Conservation (phyloP, 2,113 vertebrate species). For the Gambusia affinis region DNA sequence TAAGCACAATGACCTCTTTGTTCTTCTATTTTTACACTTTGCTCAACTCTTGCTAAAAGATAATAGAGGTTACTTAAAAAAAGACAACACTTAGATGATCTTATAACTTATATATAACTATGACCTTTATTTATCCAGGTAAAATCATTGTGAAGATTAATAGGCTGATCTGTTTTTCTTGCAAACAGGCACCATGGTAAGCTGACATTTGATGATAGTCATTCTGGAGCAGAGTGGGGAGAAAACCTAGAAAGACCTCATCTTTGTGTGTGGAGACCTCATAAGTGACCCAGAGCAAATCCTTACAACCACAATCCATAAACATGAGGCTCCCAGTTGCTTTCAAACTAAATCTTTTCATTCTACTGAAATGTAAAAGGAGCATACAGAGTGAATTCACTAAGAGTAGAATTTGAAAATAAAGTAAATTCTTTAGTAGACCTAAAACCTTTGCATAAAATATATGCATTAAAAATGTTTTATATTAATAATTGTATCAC, state of each 20-base stretch:
- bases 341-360: slow-evolving; percentile 25
- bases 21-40: neutral
- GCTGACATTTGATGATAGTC: neutral
- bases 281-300: slow-evolving; percentile 40
- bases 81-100: neutral
- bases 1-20: neutral
- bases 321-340: neutral
- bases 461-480: neutral
- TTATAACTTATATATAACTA: neutral
- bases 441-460: neutral
- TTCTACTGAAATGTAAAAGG: slow-evolving; percentile 38
- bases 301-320: slow-evolving; percentile 1
- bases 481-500: neutral
- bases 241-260: neutral
- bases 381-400: neutral
- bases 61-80: neutral
- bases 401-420: neutral
- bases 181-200: neutral
- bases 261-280: slow-evolving; percentile 5
- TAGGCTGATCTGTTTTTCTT: neutral
- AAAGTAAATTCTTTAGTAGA: neutral
- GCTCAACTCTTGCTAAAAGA: neutral
- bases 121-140: neutral
- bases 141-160: neutral
- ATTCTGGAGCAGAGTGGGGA: neutral